A percentile compares a stretch with the other conserved stretches of the same genome.
phyloP scores from a whole-genome alignment of 2,888 invertebrate species.

The Philonicus albiceps region DNA sequence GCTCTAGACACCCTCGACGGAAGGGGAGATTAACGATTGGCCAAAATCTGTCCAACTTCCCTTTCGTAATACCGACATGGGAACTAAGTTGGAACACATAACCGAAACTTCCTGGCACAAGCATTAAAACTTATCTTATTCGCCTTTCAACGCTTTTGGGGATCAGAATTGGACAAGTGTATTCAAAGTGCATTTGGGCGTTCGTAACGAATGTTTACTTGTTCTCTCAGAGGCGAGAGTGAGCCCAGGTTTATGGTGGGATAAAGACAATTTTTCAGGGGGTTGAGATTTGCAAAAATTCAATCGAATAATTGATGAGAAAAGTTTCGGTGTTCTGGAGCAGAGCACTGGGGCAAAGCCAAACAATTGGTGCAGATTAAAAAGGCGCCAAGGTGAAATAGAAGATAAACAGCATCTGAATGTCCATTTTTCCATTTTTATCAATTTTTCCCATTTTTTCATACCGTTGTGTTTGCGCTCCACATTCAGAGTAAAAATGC shows the following conservation, averaged over 20 bases:
- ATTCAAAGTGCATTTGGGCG: constrained; percentile 35
- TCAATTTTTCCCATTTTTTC: background rate
- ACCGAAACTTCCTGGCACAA: constrained; percentile 35
- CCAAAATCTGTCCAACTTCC: background rate
- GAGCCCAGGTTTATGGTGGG: background rate
- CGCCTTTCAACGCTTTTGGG: constrained; percentile 2
- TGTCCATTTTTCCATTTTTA: background rate
- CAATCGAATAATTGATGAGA: constrained; percentile 39
- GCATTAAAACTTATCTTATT: constrained; percentile 38
- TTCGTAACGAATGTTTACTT: constrained; percentile 20
- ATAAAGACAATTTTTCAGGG: background rate
- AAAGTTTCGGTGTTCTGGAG: background rate
- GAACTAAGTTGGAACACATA: constrained; percentile 11
- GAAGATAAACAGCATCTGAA: background rate
- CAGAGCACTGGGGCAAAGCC: background rate
- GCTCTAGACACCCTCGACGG: background rate
- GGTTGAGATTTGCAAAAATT: background rate
- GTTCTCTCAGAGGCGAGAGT: background rate
- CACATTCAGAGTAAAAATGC: background rate
- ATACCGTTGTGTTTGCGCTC: background rate
- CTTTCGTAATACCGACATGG: background rate
- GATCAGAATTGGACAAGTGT: constrained; percentile 9
- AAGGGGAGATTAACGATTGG: constrained; percentile 14
- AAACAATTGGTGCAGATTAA: background rate
- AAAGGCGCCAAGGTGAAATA: background rate